Evolutionary conservation across 2,888 invertebrate species (phyloP), one percentile per base, ranked within the genome.

Genomic region (Muschampia plurimacula): DNA sequence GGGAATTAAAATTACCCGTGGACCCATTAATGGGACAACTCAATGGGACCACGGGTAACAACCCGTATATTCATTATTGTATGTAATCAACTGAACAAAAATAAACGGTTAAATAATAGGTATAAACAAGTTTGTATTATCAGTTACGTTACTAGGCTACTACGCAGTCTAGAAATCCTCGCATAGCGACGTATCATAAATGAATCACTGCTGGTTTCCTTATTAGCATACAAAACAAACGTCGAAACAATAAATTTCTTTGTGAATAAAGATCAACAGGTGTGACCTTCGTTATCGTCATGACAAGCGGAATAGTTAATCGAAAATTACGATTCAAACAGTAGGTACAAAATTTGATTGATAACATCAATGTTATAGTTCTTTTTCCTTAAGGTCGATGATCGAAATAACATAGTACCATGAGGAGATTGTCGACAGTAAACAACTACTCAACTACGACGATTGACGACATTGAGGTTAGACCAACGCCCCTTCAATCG

Each of bases 261-360:
- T 57, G 44, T 71, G 70, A 71, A 66, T 66, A 71, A 71, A 60
- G 65, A 66, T 59, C 59, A 71, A 71, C 65, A 71, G 70, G 65
- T 71, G 70, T 44, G 49, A 66, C 46, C 65, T 59, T 39, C 36
- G 59, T 49, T 39, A 41, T 22, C 39, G 28, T 60, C 65, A 64
- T 57, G 64, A 69, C 55, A 57, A 64, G 68, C 60, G 32, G 46
- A 60, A 68, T 68, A 36, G 41, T 52, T 63, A 28, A 57, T 49
- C 65, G 15, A 65, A 60, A 60, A 66, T 70, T 66, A 71, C 39
- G 46, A 66, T 59, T 46, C 32, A 10, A 12, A 13, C 46, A 46
- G 55, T 28, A 22, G 57, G 46, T 44, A 28, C 64, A 44, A 46
- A 71, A 59, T 22, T 57, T 65, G 46, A 66, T 66, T 66, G 70